Base-by-base conservation (phyloP, 2,113 vertebrate genomes). In the Dicentrarchus labrax region DNA sequence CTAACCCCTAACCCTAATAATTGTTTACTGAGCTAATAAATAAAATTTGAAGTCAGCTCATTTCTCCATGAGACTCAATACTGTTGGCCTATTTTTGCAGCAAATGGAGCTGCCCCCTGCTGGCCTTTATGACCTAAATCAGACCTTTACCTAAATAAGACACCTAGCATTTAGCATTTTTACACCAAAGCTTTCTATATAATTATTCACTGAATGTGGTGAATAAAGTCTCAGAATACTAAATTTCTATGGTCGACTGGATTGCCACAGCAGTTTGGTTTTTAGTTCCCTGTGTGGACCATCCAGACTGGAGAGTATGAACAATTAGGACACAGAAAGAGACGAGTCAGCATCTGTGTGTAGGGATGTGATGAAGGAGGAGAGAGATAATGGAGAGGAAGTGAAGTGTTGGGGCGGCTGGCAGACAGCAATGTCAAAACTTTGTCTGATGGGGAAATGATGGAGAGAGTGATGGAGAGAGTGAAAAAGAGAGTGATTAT, bases 381-480 rank as follows among this genome's bases (percentile, higher is more conserved):
- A 51, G 59, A 38, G 79, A 57, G 72, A 80, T 88, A 77, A 87
- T 76, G 70, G 70, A 85, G 72, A 57, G 47, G 62, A 75, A 48
- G 72, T 53, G 70, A 76, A 81, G 80, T 80, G 65, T 65, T 66
- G 48, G 65, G 75, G 72, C 45, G 15, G 53, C 68, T 22, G 53
- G 76, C 11, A 5, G 79, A 86, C 80, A 86, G 75, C 38, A 17
- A 72, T 83, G 85, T 88, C 80, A 89, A 83, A 86, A 84, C 66
- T 62, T 38, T 65, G 73, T 80, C 86, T 73, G 84, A 45, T 51
- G 69, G 76, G 0, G 72, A 70, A 43, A 50, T 74, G 78, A 90
- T 69, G 81, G 80, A 80, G 38, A 12, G 65, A 67, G n/a, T n/a
- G n/a, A n/a, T n/a, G n/a, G n/a, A n/a, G n/a, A n/a, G 60, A 69